Conservation (phyloP, 2,797 vertebrate species). For the Selene dorsalis region DNA sequence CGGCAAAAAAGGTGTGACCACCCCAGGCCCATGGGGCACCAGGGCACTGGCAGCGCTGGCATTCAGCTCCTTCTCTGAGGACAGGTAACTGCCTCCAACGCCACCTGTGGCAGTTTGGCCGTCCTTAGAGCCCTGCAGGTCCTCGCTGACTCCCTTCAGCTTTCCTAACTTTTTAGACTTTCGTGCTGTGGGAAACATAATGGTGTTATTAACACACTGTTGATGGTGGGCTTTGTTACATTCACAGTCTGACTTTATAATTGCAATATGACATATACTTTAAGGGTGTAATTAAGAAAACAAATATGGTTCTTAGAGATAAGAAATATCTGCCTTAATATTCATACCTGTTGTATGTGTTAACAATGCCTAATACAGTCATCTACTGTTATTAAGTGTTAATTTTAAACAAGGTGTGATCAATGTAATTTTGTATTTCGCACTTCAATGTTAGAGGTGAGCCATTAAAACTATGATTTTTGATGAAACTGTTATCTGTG, state of each 20-base stretch:
- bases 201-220: slow-evolving; percentile 24
- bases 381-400: not conserved
- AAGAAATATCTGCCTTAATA: not conserved
- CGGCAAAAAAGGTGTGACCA: slow-evolving; percentile 87
- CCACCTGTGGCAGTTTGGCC: slow-evolving; percentile 77
- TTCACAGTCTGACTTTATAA: slow-evolving; percentile 17
- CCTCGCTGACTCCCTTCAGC: slow-evolving; percentile 93
- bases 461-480: not conserved
- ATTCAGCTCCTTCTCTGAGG: slow-evolving; percentile 89
- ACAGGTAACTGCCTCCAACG: slow-evolving; percentile 82
- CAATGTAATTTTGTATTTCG: not conserved
- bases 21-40: slow-evolving; percentile 89
- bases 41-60: slow-evolving; percentile 89
- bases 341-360: not conserved
- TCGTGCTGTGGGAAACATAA: slow-evolving; percentile 85
- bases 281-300: not conserved
- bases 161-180: slow-evolving; percentile 99
- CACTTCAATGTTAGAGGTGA: not conserved
- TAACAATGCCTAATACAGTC: not conserved
- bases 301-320: not conserved
- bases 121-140: slow-evolving; percentile 91
- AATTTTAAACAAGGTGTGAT: slow-evolving; percentile 7
- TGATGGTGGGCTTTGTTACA: slow-evolving; percentile 12
- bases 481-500: slow-evolving; percentile 40
- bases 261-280: not conserved